Evolutionary conservation across 92 coral and sea anemone species (phyloP).

Genomic region (Zoanthus sociatus): DNA sequence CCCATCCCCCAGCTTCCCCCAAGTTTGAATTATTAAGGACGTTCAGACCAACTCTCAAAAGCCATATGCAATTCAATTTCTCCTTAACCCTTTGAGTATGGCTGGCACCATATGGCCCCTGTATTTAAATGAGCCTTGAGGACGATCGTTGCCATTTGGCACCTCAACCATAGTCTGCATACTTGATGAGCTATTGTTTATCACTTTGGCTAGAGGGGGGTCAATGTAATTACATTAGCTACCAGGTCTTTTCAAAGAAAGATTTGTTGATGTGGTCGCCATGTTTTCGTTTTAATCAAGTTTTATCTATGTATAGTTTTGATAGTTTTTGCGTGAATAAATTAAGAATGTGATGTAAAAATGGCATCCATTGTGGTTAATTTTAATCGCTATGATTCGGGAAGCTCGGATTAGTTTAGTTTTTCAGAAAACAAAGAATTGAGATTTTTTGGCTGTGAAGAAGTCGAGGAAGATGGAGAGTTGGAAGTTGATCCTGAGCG

Average conservation of each 20-base stretch:
- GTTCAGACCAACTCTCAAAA: too few relatives aligned
- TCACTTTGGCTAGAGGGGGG: too few relatives aligned
- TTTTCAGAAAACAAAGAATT: conserved; percentile 2
- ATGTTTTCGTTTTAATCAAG: neutral
- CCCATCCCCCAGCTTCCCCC: too few relatives aligned
- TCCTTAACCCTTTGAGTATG: too few relatives aligned
- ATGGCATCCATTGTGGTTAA: conserved; percentile 9
- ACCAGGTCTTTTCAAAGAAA: neutral
- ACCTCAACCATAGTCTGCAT: too few relatives aligned
- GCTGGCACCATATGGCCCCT: too few relatives aligned
- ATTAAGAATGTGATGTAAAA: conserved; percentile 9
- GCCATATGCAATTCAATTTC: too few relatives aligned
- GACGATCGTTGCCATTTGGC: too few relatives aligned
- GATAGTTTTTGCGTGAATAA: neutral
- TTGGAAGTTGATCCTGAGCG: neutral
- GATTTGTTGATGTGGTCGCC: neutral
- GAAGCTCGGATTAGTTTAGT: neutral
- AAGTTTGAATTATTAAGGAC: too few relatives aligned
- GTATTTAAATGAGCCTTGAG: too few relatives aligned
- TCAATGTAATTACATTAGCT: too few relatives aligned
- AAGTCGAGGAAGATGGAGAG: neutral
- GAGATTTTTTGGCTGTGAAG: neutral
- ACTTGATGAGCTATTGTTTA: too few relatives aligned
- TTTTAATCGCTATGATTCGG: neutral
- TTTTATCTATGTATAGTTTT: neutral